Conservation (phyloP, 2,888 invertebrate species). For the Drosophila mercatorum region DNA sequence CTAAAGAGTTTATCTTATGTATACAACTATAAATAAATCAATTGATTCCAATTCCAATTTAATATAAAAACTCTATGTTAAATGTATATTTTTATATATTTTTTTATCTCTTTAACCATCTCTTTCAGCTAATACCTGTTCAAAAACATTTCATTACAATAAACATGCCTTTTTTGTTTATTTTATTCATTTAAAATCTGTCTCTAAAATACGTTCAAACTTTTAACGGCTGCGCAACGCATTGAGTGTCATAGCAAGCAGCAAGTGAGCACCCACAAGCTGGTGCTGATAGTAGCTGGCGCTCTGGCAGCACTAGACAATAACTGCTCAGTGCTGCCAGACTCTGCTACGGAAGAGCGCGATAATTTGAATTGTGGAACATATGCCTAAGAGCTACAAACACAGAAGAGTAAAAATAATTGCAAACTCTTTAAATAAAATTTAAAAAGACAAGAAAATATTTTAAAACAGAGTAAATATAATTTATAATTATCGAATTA, state of each 20-base stretch:
- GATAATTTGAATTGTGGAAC: neutral
- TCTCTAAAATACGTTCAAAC: neutral
- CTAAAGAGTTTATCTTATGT: no score
- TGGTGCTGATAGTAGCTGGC: conserved; percentile 13
- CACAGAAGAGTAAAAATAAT: neutral
- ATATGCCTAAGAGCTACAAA: no score
- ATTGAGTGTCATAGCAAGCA: conserved; percentile 9
- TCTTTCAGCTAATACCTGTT: no score
- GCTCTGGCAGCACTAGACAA: conserved; percentile 13
- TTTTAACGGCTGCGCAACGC: neutral
- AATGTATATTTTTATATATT: no score
- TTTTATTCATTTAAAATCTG: neutral
- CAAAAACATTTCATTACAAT: neutral
- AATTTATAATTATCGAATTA: no score
- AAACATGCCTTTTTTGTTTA: neutral
- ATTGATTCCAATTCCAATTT: no score
- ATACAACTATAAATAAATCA: no score
- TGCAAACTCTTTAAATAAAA: neutral
- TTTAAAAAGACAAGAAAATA: no score
- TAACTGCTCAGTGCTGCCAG: conserved; percentile 2
- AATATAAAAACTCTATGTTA: no score
- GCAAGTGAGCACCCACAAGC: neutral
- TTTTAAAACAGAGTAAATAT: no score
- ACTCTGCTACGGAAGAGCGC: neutral
- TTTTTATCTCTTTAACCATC: no score